Percentiles rank a stretch among this genome's conserved stretches.
These are phyloP conservation scores for Spea hammondii DNA, from an alignment of 2,797 vertebrate species.

Conservation along the genomic window DNA sequence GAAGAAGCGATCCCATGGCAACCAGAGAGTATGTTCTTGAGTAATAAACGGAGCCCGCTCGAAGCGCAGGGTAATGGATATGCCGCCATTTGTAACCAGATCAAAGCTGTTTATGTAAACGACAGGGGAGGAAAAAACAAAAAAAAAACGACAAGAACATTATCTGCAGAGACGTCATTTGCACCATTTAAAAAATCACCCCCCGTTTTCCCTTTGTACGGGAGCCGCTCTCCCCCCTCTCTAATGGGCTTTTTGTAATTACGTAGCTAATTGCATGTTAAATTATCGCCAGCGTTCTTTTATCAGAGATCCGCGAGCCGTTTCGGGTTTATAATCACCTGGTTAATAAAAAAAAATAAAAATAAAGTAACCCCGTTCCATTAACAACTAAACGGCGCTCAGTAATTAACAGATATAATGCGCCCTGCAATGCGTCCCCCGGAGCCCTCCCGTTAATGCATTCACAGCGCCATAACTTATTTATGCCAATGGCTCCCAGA, in stretches of 20 bases:
- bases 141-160: neutral
- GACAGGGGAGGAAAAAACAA: conserved; percentile 31
- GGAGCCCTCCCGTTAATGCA: conserved; percentile 19
- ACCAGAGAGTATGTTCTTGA: conserved; percentile 94
- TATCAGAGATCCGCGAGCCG: conserved; percentile 4
- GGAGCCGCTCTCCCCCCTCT: neutral
- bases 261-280: conserved; percentile 8
- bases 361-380: neutral
- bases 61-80: conserved; percentile 87
- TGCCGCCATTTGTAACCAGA: conserved; percentile 89
- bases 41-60: conserved; percentile 96
- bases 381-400: neutral
- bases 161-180: neutral
- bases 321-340: conserved; percentile 14
- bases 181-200: neutral
- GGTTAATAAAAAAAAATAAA: neutral
- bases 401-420: conserved; percentile 26
- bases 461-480: conserved; percentile 42
- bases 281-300: conserved; percentile 12
- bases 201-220: neutral
- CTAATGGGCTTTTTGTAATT: conserved; percentile 3
- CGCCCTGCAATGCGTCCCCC: conserved; percentile 8
- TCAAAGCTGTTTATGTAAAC: conserved; percentile 82
- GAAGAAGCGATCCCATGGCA: conserved; percentile 97
- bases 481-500: conserved; percentile 48